A percentile compares a stretch with the other conserved stretches of the same genome.
phyloP scores from a whole-genome alignment of 2,113 vertebrate species.

The Sturnira hondurensis region DNA sequence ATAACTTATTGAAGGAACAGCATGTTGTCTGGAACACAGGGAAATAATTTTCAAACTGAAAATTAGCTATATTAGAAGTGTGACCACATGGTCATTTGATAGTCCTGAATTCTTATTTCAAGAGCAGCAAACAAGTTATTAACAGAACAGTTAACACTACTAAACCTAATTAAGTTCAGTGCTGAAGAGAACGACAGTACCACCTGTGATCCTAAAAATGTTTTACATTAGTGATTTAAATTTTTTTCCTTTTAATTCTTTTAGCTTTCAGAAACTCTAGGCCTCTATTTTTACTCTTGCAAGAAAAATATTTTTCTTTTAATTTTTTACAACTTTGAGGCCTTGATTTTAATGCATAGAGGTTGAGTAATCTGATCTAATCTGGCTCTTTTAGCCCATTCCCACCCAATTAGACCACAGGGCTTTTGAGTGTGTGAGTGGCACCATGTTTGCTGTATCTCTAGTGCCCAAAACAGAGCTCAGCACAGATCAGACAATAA shows the following conservation, averaged over 20 bases:
- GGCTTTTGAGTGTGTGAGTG: neutral
- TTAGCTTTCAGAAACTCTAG: neutral
- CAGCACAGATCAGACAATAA: neutral
- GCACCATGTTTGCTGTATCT: neutral
- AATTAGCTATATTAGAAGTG: neutral
- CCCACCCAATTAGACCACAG: neutral
- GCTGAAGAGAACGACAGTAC: constrained; percentile 8
- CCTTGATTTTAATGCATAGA: neutral
- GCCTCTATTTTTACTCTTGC: neutral
- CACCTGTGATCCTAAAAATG: constrained; percentile 20
- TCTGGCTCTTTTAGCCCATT: neutral
- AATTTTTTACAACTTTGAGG: neutral
- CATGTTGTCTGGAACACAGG: neutral
- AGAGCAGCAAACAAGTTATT: neutral
- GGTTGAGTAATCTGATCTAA: neutral
- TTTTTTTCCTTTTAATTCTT: neutral
- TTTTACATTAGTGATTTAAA: neutral
- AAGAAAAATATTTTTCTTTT: neutral
- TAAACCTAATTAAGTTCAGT: constrained; percentile 5
- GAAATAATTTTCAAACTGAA: constrained; percentile 29
- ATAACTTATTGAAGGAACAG: neutral
- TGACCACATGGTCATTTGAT: neutral
- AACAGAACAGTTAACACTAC: neutral
- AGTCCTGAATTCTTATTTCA: constrained; percentile 28
- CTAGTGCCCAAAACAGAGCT: neutral